Evolutionary conservation across 2,797 vertebrate species (phyloP).

Genomic region (Acipenser transmontanus): DNA sequence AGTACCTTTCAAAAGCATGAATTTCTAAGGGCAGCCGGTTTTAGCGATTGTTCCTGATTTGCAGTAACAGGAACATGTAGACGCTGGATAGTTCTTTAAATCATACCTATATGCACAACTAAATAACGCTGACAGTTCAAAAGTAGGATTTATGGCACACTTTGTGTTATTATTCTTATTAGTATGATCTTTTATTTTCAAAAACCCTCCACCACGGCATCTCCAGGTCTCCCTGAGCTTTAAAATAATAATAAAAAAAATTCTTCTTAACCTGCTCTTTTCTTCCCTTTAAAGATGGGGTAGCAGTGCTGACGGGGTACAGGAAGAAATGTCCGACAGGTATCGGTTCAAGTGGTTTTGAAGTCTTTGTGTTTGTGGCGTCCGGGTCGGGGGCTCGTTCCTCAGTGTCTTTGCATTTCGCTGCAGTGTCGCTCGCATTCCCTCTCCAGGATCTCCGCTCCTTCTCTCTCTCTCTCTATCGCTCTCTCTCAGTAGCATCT

Average conservation of each 20-base stretch:
- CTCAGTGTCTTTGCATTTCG: background rate
- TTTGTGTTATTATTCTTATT: no score
- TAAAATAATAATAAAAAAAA: background rate
- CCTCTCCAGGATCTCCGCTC: background rate
- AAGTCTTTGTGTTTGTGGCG: slow-evolving; percentile 9
- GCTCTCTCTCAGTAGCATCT: background rate
- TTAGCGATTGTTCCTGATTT: no score
- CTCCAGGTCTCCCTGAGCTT: slow-evolving; percentile 3
- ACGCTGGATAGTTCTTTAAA: no score
- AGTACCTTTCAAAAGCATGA: no score
- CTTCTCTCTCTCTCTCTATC: background rate
- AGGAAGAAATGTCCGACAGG: slow-evolving; percentile 29
- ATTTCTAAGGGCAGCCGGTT: no score
- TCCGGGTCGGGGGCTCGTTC: background rate
- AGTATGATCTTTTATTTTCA: no score
- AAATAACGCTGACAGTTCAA: no score
- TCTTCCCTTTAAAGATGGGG: slow-evolving; percentile 17
- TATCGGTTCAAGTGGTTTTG: slow-evolving; percentile 30
- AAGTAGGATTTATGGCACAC: no score
- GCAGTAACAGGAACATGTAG: no score
- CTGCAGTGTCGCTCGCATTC: background rate
- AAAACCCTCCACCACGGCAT: background rate
- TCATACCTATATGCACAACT: no score
- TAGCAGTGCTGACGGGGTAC: slow-evolving; percentile 27
- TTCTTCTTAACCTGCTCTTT: background rate